phyloP scores from a whole-genome alignment of 1,140 invertebrate species.

The Lepidurus apus region DNA sequence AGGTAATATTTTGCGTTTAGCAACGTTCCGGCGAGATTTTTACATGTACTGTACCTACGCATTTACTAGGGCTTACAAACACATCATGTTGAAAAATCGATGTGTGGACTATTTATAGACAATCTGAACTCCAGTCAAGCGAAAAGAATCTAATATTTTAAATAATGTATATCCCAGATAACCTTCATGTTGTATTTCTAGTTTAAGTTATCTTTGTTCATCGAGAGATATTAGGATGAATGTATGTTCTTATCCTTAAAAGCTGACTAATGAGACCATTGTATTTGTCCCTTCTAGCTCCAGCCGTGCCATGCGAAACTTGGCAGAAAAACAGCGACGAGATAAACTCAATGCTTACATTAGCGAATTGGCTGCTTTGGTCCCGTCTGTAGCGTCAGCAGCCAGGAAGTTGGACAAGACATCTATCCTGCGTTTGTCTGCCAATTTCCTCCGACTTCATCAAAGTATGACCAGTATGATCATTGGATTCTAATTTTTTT shows the following conservation, averaged over 20 bases:
- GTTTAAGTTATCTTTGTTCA: too few relatives aligned
- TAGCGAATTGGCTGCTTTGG: slow-evolving; percentile 67
- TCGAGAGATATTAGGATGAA: too few relatives aligned
- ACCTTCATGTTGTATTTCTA: too few relatives aligned
- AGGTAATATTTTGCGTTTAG: too few relatives aligned
- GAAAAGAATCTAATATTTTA: too few relatives aligned
- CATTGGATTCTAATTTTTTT: neutral
- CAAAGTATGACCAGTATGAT: slow-evolving; percentile 50
- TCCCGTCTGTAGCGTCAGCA: slow-evolving; percentile 73
- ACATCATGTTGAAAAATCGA: too few relatives aligned
- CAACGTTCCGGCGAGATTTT: too few relatives aligned
- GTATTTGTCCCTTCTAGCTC: slow-evolving; percentile 51
- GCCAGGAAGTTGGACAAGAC: slow-evolving; percentile 82
- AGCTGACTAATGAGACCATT: slow-evolving; percentile 11
- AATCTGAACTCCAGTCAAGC: too few relatives aligned
- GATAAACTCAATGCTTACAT: slow-evolving; percentile 86
- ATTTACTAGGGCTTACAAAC: too few relatives aligned
- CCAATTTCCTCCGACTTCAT: slow-evolving; percentile 63
- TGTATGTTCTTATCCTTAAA: neutral
- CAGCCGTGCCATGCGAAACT: slow-evolving; percentile 68
- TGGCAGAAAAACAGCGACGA: slow-evolving; percentile 79
- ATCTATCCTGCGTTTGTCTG: slow-evolving; percentile 73
- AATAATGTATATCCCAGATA: too few relatives aligned
- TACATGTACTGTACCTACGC: too few relatives aligned
- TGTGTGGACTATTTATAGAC: too few relatives aligned